Conservation (phyloP, 2,113 vertebrate species). For the Coracopsis vasa region DNA sequence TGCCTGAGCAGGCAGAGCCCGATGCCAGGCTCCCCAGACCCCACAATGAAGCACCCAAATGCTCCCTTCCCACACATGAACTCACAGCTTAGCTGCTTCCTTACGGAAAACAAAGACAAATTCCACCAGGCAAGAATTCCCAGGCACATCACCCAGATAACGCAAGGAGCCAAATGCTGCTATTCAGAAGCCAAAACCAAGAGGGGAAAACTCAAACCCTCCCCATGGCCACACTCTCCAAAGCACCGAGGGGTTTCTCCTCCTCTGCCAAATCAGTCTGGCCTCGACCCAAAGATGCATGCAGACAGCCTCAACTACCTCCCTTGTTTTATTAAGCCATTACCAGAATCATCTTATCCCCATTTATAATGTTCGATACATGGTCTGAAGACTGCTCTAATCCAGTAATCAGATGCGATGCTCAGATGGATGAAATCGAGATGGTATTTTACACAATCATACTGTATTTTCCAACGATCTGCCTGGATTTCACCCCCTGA, state of each 20-base stretch:
- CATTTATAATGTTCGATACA: conserved; percentile 78
- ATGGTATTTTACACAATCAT: conserved; percentile 42
- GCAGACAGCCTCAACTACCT: conserved; percentile 70
- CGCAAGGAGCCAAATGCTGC: conserved; percentile 16
- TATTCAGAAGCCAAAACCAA: conserved; percentile 48
- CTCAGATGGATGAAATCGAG: conserved; percentile 63
- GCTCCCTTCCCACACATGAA: neutral
- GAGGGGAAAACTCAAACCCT: conserved; percentile 63
- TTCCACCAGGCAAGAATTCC: neutral
- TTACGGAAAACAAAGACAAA: neutral
- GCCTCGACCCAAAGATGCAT: conserved; percentile 65
- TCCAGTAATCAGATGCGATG: conserved; percentile 74
- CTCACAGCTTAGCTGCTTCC: neutral
- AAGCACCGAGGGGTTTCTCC: neutral
- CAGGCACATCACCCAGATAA: conserved; percentile 15
- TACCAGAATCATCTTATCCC: conserved; percentile 80
- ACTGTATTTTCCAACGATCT: neutral
- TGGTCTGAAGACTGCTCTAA: conserved; percentile 75
- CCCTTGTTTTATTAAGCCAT: conserved; percentile 79
- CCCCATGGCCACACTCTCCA: conserved; percentile 24
- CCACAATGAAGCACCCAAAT: neutral
- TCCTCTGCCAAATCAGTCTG: conserved; percentile 66
- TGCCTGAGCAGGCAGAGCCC: neutral
- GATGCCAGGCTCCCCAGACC: neutral
- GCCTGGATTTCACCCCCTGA: neutral